Evolutionary conservation across 2,888 invertebrate genomes (phyloP).

Genomic region (Ichneumon xanthorius): DNA sequence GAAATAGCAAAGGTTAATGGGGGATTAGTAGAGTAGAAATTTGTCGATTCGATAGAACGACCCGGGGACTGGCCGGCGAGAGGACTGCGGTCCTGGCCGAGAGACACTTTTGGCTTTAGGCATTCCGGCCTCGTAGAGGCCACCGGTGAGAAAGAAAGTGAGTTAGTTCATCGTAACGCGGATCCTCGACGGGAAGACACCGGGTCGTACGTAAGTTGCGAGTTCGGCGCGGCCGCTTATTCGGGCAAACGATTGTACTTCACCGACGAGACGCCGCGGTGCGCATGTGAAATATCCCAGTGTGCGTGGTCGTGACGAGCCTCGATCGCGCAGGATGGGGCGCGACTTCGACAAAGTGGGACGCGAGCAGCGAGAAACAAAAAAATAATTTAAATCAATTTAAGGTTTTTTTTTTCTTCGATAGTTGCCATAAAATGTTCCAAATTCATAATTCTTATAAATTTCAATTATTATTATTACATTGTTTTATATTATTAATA

Average conservation of each 20-base stretch:
- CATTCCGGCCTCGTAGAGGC: conserved; percentile 53
- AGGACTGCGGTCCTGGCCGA: background rate
- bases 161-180: conserved; percentile 51
- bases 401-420: background rate
- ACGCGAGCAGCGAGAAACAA: background rate
- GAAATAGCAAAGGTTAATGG: conserved; percentile 20
- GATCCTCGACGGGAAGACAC: conserved; percentile 34
- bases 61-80: background rate
- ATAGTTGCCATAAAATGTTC: background rate
- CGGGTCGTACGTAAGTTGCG: background rate
- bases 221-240: background rate
- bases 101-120: conserved; percentile 53
- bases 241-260: conserved; percentile 25
- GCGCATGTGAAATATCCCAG: background rate
- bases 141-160: conserved; percentile 52
- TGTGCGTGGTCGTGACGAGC: conserved; percentile 9
- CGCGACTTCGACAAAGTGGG: background rate
- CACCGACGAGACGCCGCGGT: background rate
- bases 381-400: background rate
- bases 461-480: background rate
- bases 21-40: conserved; percentile 5
- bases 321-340: background rate
- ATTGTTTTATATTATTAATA: too few relatives aligned
- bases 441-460: background rate
- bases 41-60: conserved; percentile 22